Conservation (phyloP, 2,797 vertebrate species). For the Myoxocephalus aenaeus region DNA sequence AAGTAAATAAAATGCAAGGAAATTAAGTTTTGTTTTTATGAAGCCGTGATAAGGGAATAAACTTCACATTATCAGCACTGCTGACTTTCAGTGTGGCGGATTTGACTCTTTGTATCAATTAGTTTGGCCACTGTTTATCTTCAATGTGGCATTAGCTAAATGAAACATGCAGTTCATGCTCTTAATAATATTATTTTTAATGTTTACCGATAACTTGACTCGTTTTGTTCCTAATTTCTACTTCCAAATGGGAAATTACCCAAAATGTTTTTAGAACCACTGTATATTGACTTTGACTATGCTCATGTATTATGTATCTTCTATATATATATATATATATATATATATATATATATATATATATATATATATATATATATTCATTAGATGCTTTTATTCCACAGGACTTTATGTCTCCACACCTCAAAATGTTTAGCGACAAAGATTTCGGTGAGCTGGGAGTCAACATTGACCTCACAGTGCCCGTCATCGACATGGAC, state of each 20-base stretch:
- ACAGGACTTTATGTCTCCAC: conserved; percentile 90
- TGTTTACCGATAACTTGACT: background rate
- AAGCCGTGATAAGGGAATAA: conserved; percentile 7
- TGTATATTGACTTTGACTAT: background rate
- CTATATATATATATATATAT: background rate
- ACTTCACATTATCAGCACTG: background rate
- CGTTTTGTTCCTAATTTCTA: background rate
- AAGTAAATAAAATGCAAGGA: background rate
- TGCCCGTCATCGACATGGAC: conserved; percentile 88
- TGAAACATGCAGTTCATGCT: background rate
- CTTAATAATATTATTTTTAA: background rate
- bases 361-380: background rate
- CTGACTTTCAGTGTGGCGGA: background rate
- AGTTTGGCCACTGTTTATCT: background rate
- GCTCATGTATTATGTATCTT: background rate
- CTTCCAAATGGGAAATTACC: background rate
- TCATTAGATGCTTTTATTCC: conserved; percentile 3
- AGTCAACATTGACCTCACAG: conserved; percentile 87
- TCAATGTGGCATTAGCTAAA: background rate
- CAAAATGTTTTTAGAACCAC: background rate
- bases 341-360: background rate
- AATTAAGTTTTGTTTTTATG: conserved; percentile 11
- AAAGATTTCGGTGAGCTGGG: conserved; percentile 87
- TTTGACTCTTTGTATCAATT: background rate
- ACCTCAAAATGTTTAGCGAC: conserved; percentile 92